Base-by-base conservation (phyloP, 2,888 invertebrate species). In the Panorpa germanica region DNA sequence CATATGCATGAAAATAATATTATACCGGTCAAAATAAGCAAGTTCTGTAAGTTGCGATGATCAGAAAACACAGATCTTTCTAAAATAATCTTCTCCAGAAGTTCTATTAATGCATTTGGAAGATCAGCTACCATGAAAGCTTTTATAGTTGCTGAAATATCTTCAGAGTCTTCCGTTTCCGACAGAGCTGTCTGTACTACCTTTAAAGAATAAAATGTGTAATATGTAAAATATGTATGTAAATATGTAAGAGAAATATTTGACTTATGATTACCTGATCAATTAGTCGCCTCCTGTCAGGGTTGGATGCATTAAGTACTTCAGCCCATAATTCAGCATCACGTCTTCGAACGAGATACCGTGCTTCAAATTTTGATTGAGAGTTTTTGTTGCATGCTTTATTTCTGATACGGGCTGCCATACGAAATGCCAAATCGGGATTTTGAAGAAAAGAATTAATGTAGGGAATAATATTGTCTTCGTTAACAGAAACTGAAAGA, bases 311-410 rank as follows among this genome's bases (percentile, higher is more conserved):
- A 31, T 76, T 65, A 9, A 96, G 64, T 29, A 96, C 96, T 48
- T 88, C 83, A 23, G 86, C 83, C 98, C 98, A 98, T 4, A 98
- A 65, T 38, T 93, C 93, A 9, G 82, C 70, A 58, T 99, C 95
- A 35, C 93, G 72, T 29, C 98, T 69, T 32, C 85, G 71, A 20
- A 99, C 98, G 43, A 98, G 63, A 59, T 99, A 98, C 31, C 95
- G 68, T 12, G 98, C 96, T 59, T 98, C 86, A 39, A 90, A 93
- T 65, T 99, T 99, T 64, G 98, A 98, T 47, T 99, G 65, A 16
- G 96, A 96, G 58, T 98, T 98, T 60, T 98, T 98, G 59, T 98
- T 98, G 64, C 98, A 98, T n/a, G n/a, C n/a, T n/a, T n/a, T n/a
- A n/a, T n/a, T n/a, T n/a, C n/a, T n/a, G n/a, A n/a, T 78, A 25